Evolutionary conservation across 2,113 vertebrate genomes (phyloP).

Genomic region (Daubentonia madagascariensis): DNA sequence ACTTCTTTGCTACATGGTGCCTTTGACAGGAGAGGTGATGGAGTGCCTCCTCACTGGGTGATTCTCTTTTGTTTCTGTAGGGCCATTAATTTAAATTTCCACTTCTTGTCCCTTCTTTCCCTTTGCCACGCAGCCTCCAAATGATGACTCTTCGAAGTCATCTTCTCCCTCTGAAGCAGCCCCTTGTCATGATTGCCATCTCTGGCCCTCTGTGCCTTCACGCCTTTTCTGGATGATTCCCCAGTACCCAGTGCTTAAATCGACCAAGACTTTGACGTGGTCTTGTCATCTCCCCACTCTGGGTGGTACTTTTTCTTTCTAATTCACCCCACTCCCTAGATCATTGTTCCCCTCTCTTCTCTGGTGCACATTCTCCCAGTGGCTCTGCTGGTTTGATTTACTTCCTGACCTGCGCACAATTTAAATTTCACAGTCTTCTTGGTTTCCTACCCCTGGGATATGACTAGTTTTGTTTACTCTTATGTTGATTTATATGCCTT

Average conservation of each 20-base stretch:
- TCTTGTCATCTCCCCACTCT: background rate
- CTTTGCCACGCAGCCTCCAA: background rate
- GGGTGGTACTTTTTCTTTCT: background rate
- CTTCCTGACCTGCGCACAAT: background rate
- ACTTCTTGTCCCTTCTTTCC: background rate
- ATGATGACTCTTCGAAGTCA: background rate
- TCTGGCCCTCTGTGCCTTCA: background rate
- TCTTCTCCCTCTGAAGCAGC: background rate
- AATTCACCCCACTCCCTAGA: background rate
- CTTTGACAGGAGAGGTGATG: background rate
- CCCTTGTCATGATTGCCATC: background rate
- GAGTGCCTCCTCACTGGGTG: background rate
- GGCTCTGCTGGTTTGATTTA: background rate
- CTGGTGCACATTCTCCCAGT: background rate
- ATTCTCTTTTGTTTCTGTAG: background rate
- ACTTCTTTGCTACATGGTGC: background rate
- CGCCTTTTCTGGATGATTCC: background rate
- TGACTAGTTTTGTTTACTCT: constrained; percentile 19
- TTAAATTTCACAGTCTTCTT: constrained; percentile 1
- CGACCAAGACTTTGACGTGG: too few relatives aligned
- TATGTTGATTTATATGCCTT: background rate
- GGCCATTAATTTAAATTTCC: background rate
- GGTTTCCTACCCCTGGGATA: background rate
- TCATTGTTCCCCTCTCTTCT: background rate
- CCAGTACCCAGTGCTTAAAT: background rate